Evolutionary conservation across 1,140 invertebrate genomes (phyloP).

Genomic region (Cheumatopsyche charites): DNA sequence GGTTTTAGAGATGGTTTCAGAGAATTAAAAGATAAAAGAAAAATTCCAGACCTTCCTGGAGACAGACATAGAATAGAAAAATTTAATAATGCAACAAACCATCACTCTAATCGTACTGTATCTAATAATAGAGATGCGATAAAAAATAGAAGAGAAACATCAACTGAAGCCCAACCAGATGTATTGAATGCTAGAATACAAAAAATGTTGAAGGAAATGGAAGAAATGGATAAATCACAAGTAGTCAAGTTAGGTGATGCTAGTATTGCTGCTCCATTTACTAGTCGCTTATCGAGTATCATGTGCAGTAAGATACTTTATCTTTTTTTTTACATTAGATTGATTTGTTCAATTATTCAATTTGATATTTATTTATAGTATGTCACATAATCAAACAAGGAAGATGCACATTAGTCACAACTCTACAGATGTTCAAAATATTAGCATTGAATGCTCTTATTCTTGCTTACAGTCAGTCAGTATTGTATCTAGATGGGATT

Average conservation of each 20-base stretch:
- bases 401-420: slow-evolving; percentile 97
- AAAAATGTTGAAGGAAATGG: slow-evolving; percentile 85
- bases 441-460: slow-evolving; percentile 98
- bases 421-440: slow-evolving; percentile 99
- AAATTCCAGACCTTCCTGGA: slow-evolving; percentile 45
- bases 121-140: slow-evolving; percentile 9
- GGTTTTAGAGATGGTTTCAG: slow-evolving; percentile 49
- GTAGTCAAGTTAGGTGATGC: slow-evolving; percentile 97
- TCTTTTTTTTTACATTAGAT: not conserved
- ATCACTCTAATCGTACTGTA: slow-evolving; percentile 3
- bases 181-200: slow-evolving; percentile 62
- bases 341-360: not conserved
- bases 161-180: slow-evolving; percentile 10
- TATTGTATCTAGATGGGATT: slow-evolving; percentile 97
- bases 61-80: slow-evolving; percentile 23
- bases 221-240: slow-evolving; percentile 87
- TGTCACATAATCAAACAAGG: slow-evolving; percentile 99
- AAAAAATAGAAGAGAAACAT: slow-evolving; percentile 29
- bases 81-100: slow-evolving; percentile 31
- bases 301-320: slow-evolving; percentile 75
- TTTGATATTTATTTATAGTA: slow-evolving; percentile 67
- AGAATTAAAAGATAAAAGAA: slow-evolving; percentile 49
- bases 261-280: slow-evolving; percentile 98
- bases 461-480: slow-evolving; percentile 97
- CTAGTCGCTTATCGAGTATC: slow-evolving; percentile 96